Percentiles rank a stretch among this genome's conserved stretches.
Conservation (phyloP, 2,888 invertebrate species). For the Dicyrtoma fusca region DNA sequence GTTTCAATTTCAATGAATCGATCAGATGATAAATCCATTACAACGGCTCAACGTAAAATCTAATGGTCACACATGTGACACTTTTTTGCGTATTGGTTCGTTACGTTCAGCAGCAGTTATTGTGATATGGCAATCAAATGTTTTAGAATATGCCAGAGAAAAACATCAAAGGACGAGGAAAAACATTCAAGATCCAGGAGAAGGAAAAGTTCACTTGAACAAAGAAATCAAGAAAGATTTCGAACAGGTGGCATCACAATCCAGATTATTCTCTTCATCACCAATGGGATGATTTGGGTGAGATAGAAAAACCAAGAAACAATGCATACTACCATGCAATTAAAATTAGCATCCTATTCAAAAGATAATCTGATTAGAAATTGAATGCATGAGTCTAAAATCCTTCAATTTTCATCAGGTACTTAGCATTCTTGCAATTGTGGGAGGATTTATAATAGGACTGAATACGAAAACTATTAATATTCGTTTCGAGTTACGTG, state of each 20-base stretch:
- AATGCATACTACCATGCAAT: background rate
- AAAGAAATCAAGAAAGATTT: too few relatives aligned
- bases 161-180: too few relatives aligned
- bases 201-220: too few relatives aligned
- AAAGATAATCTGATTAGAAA: background rate
- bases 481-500: constrained; percentile 31
- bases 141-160: too few relatives aligned
- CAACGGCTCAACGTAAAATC: too few relatives aligned
- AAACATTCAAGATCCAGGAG: too few relatives aligned
- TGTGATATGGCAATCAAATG: too few relatives aligned
- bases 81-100: too few relatives aligned
- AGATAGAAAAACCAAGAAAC: background rate
- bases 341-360: background rate
- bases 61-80: too few relatives aligned
- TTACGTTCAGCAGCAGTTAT: too few relatives aligned
- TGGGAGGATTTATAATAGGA: constrained; percentile 43
- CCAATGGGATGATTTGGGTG: constrained; percentile 10
- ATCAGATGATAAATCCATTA: too few relatives aligned
- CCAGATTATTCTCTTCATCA: constrained; percentile 16
- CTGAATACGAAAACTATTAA: constrained; percentile 41
- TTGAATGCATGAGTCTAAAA: background rate
- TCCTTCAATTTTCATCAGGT: constrained; percentile 25
- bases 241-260: constrained; percentile 7
- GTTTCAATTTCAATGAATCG: too few relatives aligned
- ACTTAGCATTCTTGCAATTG: constrained; percentile 37